Conservation (phyloP, 2,113 vertebrate genomes). For the Mastomys coucha region DNA sequence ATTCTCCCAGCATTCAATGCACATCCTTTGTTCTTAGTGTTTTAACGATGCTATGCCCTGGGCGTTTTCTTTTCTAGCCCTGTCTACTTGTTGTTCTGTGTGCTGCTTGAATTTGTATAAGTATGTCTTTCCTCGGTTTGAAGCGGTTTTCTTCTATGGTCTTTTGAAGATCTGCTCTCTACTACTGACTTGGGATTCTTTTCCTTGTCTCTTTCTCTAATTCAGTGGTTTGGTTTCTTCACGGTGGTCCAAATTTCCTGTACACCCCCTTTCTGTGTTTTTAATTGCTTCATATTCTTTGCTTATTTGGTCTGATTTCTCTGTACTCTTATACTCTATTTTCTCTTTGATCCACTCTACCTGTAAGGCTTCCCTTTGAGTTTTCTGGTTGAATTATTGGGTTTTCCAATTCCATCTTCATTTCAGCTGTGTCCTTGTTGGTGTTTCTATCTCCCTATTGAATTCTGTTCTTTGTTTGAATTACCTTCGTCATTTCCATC, state of each 20-base stretch:
- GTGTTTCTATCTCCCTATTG: not conserved
- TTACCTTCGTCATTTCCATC: not conserved
- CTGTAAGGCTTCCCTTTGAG: not conserved
- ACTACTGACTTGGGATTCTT: not conserved
- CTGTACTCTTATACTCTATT: not conserved
- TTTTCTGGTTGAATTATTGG: not conserved
- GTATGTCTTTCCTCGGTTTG: not conserved
- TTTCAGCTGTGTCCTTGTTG: not conserved
- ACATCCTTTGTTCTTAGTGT: not conserved
- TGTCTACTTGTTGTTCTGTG: not conserved
- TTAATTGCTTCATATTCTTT: not conserved
- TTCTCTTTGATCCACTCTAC: not conserved
- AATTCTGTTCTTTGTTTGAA: not conserved
- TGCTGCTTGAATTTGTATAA: not conserved
- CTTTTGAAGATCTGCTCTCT: not conserved
- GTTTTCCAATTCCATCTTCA: not conserved
- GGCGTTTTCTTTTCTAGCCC: not conserved
- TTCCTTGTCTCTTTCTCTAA: not conserved
- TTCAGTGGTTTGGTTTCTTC: not conserved
- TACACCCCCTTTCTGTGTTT: not conserved
- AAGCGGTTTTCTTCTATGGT: not conserved
- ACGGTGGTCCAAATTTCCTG: not conserved
- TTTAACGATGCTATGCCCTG: not conserved
- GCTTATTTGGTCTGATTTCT: not conserved
- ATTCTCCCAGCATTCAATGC: not conserved